phyloP scores from a whole-genome alignment of 1,140 invertebrate species.

The Himalopsyche phryganea region DNA sequence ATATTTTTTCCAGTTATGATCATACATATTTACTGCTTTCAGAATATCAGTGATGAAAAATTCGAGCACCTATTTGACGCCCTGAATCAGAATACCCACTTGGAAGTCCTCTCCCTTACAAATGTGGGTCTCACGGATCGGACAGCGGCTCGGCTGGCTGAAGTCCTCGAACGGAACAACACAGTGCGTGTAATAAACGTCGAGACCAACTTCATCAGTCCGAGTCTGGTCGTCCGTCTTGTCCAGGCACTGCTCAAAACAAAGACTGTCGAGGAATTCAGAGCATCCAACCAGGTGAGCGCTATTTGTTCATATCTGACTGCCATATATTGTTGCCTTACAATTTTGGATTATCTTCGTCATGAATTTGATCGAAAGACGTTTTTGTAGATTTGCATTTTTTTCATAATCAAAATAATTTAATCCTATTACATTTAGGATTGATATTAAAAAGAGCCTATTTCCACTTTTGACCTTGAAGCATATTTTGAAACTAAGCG shows the following conservation, averaged over 20 bases:
- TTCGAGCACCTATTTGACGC: slow-evolving; percentile 87
- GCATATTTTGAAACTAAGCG: no score
- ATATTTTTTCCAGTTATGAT: no score
- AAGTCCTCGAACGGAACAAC: slow-evolving; percentile 82
- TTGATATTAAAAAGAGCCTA: no score
- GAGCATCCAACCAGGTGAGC: slow-evolving; percentile 90
- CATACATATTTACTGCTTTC: slow-evolving; percentile 40
- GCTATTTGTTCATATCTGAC: no score
- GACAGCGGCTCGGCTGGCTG: slow-evolving; percentile 76
- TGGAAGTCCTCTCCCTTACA: slow-evolving; percentile 88
- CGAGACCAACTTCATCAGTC: slow-evolving; percentile 95
- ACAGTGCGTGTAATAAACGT: slow-evolving; percentile 88
- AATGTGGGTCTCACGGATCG: slow-evolving; percentile 91
- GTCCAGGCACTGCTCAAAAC: slow-evolving; percentile 82
- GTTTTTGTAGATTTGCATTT: no score
- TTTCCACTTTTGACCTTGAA: no score
- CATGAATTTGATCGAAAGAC: no score
- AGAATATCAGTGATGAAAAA: slow-evolving; percentile 97
- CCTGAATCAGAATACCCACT: slow-evolving; percentile 83
- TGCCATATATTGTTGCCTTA: no score
- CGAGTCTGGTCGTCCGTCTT: slow-evolving; percentile 76
- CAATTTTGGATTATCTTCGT: no score
- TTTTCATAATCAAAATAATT: no score
- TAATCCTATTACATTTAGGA: no score
- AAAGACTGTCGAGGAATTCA: slow-evolving; percentile 86